Percentiles rank a stretch among this genome's conserved stretches.
phyloP scores from a whole-genome alignment of 1,140 invertebrate species.

The Solenopsis fugax region DNA sequence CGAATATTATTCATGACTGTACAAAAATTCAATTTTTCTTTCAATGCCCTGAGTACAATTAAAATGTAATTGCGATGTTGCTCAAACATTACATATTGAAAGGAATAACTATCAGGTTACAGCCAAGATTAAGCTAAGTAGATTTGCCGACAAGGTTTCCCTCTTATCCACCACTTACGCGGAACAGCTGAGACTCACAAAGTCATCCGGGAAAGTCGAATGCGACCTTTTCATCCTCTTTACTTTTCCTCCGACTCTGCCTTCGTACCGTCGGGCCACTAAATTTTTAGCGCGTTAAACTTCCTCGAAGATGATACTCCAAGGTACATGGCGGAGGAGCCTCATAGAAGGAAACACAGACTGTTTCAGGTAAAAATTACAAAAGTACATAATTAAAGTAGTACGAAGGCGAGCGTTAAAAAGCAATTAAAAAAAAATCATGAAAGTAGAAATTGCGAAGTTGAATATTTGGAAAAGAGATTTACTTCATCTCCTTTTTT shows the following conservation, averaged over 20 bases:
- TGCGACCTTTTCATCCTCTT: conserved; percentile 62
- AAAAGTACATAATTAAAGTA: background rate
- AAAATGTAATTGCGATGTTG: background rate
- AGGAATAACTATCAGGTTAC: conserved; percentile 53
- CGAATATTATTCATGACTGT: background rate
- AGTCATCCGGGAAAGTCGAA: conserved; percentile 58
- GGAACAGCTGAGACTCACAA: conserved; percentile 40
- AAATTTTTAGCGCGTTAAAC: conserved; percentile 52
- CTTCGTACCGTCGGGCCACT: conserved; percentile 27
- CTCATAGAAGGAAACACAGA: background rate
- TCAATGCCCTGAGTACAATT: background rate
- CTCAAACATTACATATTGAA: conserved; percentile 47
- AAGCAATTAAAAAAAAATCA: conserved; percentile 8
- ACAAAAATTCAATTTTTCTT: background rate
- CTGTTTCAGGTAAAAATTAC: background rate
- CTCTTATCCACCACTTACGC: conserved; percentile 60
- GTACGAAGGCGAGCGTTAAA: background rate
- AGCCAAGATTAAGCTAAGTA: conserved; percentile 53
- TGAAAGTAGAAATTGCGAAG: background rate
- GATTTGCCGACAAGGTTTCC: conserved; percentile 58
- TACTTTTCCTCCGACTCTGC: conserved; percentile 5
- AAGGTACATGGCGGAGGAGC: background rate
- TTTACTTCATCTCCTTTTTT: background rate
- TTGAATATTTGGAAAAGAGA: background rate
- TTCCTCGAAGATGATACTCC: conserved; percentile 20